phyloP scores from a whole-genome alignment of 2,888 invertebrate genomes.

The Aphodius sticticus region DNA sequence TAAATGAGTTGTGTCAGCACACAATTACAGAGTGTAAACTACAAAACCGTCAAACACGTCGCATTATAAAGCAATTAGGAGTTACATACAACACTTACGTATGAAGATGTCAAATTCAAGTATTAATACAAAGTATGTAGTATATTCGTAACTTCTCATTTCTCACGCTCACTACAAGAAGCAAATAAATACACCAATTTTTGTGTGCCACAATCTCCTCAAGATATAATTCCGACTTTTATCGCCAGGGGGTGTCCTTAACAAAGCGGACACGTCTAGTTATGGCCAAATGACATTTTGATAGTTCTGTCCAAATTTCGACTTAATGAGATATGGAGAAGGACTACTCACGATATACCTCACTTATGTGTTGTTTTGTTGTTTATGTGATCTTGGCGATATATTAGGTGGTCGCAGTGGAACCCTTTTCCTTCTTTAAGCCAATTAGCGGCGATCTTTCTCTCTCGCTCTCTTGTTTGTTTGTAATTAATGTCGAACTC shows the following conservation, averaged over 20 bases:
- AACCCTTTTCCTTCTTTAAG: background rate
- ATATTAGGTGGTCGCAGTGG: background rate
- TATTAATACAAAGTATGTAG: background rate
- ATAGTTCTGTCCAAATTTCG: conserved; percentile 40
- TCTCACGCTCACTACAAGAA: background rate
- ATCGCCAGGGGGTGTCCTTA: conserved; percentile 41
- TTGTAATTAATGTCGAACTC: background rate
- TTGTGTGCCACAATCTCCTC: background rate
- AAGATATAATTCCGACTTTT: conserved; percentile 43
- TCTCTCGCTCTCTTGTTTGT: background rate
- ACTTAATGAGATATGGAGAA: conserved; percentile 41
- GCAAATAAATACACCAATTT: background rate
- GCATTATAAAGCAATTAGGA: background rate
- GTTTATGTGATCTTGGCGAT: conserved; percentile 37
- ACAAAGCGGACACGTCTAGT: conserved; percentile 42
- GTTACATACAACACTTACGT: background rate
- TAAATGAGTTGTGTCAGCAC: background rate
- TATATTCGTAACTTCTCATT: background rate
- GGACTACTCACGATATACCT: conserved; percentile 41
- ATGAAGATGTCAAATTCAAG: background rate
- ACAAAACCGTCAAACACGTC: background rate
- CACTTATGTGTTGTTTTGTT: conserved; percentile 45
- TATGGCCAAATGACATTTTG: conserved; percentile 48
- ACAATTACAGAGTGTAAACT: background rate
- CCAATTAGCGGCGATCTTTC: background rate